Evolutionary conservation across 1,140 invertebrate genomes (phyloP).

Genomic region (Zaprionus davidi): DNA sequence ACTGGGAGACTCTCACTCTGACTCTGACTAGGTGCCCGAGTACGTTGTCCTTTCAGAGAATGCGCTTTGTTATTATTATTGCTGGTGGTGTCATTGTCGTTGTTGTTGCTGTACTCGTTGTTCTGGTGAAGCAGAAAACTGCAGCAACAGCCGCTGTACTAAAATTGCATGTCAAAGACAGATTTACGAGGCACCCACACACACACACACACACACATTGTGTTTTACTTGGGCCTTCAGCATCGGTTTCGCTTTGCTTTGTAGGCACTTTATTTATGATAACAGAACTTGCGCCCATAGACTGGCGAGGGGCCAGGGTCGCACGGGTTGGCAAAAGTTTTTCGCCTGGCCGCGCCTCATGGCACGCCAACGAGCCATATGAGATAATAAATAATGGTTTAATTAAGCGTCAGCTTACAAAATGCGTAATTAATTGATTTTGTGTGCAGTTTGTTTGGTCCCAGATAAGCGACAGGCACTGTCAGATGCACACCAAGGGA

Average conservation of each 20-base stretch:
- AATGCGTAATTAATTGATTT: constrained; percentile 80
- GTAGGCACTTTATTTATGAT: constrained; percentile 72
- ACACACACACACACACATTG: constrained; percentile 17
- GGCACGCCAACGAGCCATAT: constrained; percentile 53
- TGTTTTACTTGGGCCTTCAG: constrained; percentile 1
- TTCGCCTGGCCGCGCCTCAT: constrained; percentile 24
- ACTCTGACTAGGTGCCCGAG: constrained; percentile 47
- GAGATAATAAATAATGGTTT: constrained; percentile 82
- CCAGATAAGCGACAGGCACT: constrained; percentile 29
- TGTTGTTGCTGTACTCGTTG: constrained; percentile 25
- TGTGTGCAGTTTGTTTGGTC: constrained; percentile 46
- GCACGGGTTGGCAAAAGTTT: constrained; percentile 37
- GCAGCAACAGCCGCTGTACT: constrained; percentile 80
- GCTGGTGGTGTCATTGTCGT: constrained; percentile 32
- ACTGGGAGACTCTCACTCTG: constrained; percentile 19
- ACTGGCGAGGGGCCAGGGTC: constrained; percentile 20
- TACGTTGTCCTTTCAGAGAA: constrained; percentile 75
- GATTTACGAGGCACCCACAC: constrained; percentile 65
- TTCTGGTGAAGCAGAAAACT: constrained; percentile 36
- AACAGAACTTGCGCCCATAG: constrained; percentile 32
- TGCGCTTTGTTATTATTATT: constrained; percentile 59
- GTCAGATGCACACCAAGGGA: not conserved
- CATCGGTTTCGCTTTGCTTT: constrained; percentile 31
- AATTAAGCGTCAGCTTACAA: constrained; percentile 73
- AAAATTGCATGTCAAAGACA: constrained; percentile 82